These are phyloP conservation scores for Tipula vernalis DNA, from an alignment of 2,888 invertebrate genomes.

Conservation along the genomic window DNA sequence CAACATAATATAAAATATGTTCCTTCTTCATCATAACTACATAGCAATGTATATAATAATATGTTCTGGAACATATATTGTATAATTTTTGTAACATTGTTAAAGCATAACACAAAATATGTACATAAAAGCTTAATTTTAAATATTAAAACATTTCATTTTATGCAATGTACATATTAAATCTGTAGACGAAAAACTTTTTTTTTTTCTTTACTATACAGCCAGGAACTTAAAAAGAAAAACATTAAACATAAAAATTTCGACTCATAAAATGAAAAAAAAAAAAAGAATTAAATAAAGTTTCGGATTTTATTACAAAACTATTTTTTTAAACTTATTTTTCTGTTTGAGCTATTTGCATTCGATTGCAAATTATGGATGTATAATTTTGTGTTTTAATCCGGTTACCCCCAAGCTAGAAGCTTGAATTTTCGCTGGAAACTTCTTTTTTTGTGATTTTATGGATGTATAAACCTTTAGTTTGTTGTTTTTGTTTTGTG, in stretches of 20 bases:
- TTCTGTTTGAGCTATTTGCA: neutral
- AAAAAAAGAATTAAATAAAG: neutral
- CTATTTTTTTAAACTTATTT: neutral
- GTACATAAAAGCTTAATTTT: neutral
- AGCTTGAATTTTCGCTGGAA: neutral
- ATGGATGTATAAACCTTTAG: too few relatives aligned
- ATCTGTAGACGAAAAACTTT: neutral
- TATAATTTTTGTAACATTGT: neutral
- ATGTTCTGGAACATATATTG: neutral
- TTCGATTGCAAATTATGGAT: neutral
- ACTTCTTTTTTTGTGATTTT: too few relatives aligned
- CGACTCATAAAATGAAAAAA: neutral
- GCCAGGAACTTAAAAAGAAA: neutral
- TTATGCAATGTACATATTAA: neutral
- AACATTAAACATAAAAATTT: neutral
- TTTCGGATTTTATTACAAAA: neutral
- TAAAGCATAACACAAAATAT: neutral
- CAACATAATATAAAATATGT: neutral
- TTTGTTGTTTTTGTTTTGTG: too few relatives aligned
- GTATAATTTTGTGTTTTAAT: neutral
- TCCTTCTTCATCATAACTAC: neutral
- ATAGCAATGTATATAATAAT: neutral
- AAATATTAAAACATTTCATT: neutral
- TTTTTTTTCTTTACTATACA: neutral
- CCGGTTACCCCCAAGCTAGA: neutral